These are phyloP conservation scores for Caloenas nicobarica DNA, from an alignment of 2,113 vertebrate genomes.

Conservation along the genomic window DNA sequence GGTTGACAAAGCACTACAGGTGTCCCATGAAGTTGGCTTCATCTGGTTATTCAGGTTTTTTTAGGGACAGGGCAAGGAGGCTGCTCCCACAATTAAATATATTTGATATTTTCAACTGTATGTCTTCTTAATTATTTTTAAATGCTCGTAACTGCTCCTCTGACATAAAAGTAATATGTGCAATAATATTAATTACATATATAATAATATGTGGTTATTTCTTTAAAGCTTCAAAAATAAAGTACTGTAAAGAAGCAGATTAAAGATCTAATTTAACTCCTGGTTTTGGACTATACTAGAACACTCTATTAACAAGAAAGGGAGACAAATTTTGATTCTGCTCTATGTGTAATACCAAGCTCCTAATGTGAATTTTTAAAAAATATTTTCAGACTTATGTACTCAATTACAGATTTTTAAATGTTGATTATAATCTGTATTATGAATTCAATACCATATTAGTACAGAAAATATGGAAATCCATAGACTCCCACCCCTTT, in stretches of 20 bases:
- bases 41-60: neutral
- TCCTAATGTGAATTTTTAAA: neutral
- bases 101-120: neutral
- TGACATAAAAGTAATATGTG: neutral
- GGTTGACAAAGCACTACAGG: neutral
- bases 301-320: neutral
- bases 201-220: neutral
- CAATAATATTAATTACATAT: neutral
- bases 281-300: neutral
- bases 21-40: neutral
- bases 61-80: neutral
- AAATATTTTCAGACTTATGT: neutral
- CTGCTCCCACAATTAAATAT: neutral
- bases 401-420: neutral
- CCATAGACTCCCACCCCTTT: neutral
- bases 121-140: neutral
- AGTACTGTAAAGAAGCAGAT: neutral
- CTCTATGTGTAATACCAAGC: neutral
- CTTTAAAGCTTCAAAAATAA: neutral
- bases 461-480: neutral
- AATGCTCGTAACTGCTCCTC: neutral
- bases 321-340: neutral
- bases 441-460: neutral
- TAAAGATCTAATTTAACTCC: neutral
- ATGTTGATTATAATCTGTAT: neutral